Conservation (phyloP, 2,113 vertebrate genomes). For the Hyla sarda region DNA sequence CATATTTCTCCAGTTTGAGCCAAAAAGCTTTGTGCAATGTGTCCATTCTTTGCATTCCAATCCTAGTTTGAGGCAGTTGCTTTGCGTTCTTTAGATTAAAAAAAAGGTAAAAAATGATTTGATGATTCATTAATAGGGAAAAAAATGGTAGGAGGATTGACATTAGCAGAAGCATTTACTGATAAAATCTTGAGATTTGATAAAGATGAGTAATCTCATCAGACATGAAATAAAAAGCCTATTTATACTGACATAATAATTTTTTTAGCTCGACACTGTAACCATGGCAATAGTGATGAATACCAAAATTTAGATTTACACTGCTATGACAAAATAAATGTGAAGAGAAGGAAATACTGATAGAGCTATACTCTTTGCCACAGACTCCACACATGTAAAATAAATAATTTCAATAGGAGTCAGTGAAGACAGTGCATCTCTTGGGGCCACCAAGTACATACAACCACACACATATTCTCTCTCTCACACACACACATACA, state of each 20-base stretch:
- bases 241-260: conserved; percentile 56
- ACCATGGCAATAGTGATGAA: conserved; percentile 58
- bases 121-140: conserved; percentile 50
- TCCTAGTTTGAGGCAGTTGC: conserved; percentile 16
- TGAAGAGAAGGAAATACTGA: conserved; percentile 52
- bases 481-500: background rate
- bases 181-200: conserved; percentile 58
- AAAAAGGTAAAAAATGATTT: conserved; percentile 22
- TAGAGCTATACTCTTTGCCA: conserved; percentile 10
- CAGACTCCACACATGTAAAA: conserved; percentile 34
- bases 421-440: conserved; percentile 51
- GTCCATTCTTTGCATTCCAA: conserved; percentile 37
- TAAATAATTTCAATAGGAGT: conserved; percentile 17
- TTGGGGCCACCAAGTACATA: conserved; percentile 36
- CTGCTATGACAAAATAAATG: conserved; percentile 55
- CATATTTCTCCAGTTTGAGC: background rate
- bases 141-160: conserved; percentile 52
- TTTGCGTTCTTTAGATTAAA: conserved; percentile 24
- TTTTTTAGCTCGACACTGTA: conserved; percentile 58
- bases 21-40: conserved; percentile 28
- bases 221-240: conserved; percentile 55
- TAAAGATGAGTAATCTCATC: conserved; percentile 60
- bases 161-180: conserved; percentile 53
- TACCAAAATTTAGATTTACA: conserved; percentile 49
- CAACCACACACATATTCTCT: conserved; percentile 15